Evolutionary conservation across 1,140 invertebrate genomes (phyloP).

Genomic region (Drosophila miranda): DNA sequence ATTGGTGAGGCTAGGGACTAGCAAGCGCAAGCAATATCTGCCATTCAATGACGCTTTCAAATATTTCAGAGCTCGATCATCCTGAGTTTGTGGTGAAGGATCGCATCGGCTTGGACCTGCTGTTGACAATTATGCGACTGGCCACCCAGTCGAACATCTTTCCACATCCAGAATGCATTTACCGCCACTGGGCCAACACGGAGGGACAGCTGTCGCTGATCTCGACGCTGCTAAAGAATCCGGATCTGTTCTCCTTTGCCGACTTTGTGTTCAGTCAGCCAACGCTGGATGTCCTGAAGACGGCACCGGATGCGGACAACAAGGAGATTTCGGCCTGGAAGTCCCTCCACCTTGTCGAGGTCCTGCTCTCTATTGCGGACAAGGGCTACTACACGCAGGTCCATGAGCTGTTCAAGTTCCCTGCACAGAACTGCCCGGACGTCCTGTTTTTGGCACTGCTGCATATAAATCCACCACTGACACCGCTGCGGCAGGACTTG

Average conservation of each 20-base stretch:
- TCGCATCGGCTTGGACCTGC: constrained; percentile 90
- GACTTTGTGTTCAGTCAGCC: constrained; percentile 94
- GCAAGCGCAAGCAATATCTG: too few relatives aligned
- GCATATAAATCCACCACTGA: constrained; percentile 91
- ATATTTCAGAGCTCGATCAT: constrained; percentile 86
- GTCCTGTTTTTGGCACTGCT: constrained; percentile 93
- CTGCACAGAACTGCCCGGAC: constrained; percentile 96
- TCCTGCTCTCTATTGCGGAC: constrained; percentile 93
- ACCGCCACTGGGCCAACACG: constrained; percentile 94
- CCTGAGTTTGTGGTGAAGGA: constrained; percentile 94
- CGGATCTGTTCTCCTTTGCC: constrained; percentile 96
- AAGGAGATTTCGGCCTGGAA: constrained; percentile 96
- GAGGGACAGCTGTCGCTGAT: constrained; percentile 96
- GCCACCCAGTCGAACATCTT: constrained; percentile 92
- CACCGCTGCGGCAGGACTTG: constrained; percentile 91
- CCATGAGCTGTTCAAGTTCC: constrained; percentile 96
- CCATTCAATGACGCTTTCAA: background rate
- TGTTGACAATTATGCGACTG: constrained; percentile 91
- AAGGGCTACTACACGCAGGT: constrained; percentile 91
- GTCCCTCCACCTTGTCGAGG: constrained; percentile 94
- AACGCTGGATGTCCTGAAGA: constrained; percentile 94
- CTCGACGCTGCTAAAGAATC: constrained; percentile 92
- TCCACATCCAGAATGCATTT: constrained; percentile 92
- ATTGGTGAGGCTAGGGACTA: constrained; percentile 84
- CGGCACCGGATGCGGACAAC: constrained; percentile 94